Evolutionary conservation across 2,888 invertebrate genomes (phyloP).

Genomic region (Eilema sororculum): DNA sequence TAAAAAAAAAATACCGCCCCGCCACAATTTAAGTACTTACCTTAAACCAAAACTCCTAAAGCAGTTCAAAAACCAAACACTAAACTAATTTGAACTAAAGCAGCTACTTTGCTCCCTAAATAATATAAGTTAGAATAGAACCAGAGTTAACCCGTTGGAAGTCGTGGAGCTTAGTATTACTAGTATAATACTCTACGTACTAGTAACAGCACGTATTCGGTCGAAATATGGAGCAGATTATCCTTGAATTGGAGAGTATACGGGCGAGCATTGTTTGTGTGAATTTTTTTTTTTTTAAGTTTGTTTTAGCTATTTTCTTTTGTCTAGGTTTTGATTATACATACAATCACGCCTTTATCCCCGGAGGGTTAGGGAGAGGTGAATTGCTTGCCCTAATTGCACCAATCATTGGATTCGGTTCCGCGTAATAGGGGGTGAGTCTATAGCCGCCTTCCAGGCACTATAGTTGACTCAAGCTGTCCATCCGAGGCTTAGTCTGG

Average conservation of each 20-base stretch:
- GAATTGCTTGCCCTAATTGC: too few relatives aligned
- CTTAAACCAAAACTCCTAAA: too few relatives aligned
- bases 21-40: too few relatives aligned
- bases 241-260: slow-evolving; percentile 30
- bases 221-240: slow-evolving; percentile 52
- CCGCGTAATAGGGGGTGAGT: too few relatives aligned
- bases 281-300: neutral
- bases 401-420: too few relatives aligned
- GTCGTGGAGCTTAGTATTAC: slow-evolving; percentile 37
- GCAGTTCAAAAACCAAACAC: neutral
- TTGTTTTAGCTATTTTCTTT: neutral
- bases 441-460: too few relatives aligned
- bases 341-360: too few relatives aligned
- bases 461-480: too few relatives aligned
- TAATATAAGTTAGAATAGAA: slow-evolving; percentile 1
- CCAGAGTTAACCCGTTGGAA: slow-evolving; percentile 16
- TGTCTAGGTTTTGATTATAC: neutral
- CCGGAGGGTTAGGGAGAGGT: too few relatives aligned
- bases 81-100: neutral
- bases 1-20: too few relatives aligned
- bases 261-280: slow-evolving; percentile 5
- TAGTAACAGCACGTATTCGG: slow-evolving; percentile 34
- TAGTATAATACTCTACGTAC: slow-evolving; percentile 37
- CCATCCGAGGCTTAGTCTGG: too few relatives aligned
- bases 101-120: neutral